Evolutionary conservation across 2,888 invertebrate species (phyloP).

Genomic region (Eueremaeus valkanovi): DNA sequence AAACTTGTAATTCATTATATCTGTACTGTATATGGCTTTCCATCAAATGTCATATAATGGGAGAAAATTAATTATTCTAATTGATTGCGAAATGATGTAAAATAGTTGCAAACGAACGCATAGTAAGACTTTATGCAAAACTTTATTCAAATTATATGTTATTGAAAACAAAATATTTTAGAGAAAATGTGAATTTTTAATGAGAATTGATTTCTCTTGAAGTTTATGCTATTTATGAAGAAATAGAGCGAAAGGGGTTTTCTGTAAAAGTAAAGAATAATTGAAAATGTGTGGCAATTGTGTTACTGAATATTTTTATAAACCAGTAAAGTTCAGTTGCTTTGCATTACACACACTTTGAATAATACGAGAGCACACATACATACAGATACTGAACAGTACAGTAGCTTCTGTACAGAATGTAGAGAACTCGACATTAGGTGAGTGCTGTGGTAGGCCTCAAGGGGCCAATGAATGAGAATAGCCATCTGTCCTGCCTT

Average conservation of each 20-base stretch:
- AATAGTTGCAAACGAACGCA: no score
- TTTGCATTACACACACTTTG: not conserved
- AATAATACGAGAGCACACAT: not conserved
- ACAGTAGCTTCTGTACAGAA: no score
- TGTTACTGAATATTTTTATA: no score
- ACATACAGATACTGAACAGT: not conserved
- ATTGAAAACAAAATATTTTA: not conserved
- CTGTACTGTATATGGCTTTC: no score
- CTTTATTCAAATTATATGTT: no score
- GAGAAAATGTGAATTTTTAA: no score
- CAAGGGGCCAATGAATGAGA: constrained; percentile 20
- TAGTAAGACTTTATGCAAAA: no score
- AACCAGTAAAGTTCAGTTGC: no score
- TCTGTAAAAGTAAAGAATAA: not conserved
- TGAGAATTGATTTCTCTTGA: not conserved
- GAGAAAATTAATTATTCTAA: no score
- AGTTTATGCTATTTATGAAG: not conserved
- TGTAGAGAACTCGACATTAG: constrained; percentile 4
- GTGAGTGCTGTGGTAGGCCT: not conserved
- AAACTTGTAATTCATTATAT: no score
- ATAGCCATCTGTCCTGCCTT: constrained; percentile 10
- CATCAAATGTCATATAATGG: no score
- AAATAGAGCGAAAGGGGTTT: not conserved
- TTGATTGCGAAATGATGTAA: no score
- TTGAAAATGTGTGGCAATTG: constrained; percentile 1